phyloP scores from a whole-genome alignment of 1,140 invertebrate species.

The Whitmania pigra region DNA sequence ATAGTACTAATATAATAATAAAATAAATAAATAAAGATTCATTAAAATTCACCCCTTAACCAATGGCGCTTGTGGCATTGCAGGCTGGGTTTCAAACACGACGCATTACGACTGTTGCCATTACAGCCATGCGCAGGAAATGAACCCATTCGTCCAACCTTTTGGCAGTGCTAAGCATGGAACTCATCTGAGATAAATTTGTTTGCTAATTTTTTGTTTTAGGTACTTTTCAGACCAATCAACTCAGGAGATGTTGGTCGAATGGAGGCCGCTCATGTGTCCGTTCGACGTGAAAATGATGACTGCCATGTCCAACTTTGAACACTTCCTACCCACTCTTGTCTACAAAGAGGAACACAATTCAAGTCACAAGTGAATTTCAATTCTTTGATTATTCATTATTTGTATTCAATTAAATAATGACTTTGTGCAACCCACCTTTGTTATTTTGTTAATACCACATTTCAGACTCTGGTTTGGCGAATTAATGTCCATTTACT shows the following conservation, averaged over 20 bases:
- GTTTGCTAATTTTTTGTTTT: slow-evolving; percentile 19
- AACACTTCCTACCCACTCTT: slow-evolving; percentile 62
- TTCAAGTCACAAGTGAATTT: slow-evolving; percentile 49
- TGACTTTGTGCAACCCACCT: no score
- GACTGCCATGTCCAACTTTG: slow-evolving; percentile 52
- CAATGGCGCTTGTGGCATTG: no score
- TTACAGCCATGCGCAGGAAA: no score
- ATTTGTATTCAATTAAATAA: no score
- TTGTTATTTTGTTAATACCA: neutral
- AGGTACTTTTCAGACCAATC: slow-evolving; percentile 62
- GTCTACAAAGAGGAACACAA: slow-evolving; percentile 52
- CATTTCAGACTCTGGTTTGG: slow-evolving; percentile 60
- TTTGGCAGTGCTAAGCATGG: no score
- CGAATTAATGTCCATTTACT: slow-evolving; percentile 66
- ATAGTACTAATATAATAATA: no score
- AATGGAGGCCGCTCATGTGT: slow-evolving; percentile 62
- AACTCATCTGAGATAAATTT: no score
- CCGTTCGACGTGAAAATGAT: slow-evolving; percentile 52
- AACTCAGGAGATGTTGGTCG: slow-evolving; percentile 74
- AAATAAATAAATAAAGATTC: no score
- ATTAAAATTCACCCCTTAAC: no score
- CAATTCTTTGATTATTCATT: slow-evolving; percentile 5
- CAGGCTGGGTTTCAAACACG: no score
- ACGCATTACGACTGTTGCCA: no score
- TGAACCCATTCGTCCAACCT: no score